Conservation (phyloP, 2,113 vertebrate species). For the Macaca mulatta region DNA sequence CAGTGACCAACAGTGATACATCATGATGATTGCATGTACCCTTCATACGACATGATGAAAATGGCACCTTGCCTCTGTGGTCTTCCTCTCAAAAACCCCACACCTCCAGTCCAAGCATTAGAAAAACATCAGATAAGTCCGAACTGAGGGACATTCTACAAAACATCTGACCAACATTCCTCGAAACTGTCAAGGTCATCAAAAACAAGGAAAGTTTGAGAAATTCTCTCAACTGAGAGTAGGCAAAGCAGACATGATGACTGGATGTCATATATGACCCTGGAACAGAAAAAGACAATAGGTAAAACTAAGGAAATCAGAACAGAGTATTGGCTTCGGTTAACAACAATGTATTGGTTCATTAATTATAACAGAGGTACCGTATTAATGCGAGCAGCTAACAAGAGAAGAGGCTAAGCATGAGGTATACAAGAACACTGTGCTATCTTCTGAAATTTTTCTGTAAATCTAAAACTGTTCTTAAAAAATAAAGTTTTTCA, state of each 20-base stretch:
- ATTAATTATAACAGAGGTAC: not conserved
- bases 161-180: not conserved
- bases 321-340: not conserved
- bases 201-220: not conserved
- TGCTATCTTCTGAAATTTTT: not conserved
- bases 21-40: rapidly evolving
- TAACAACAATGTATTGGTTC: not conserved
- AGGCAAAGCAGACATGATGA: not conserved
- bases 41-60: not conserved
- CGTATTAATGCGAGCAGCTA: not conserved
- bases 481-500: not conserved
- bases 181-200: not conserved
- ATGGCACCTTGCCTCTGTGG: not conserved
- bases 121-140: not conserved
- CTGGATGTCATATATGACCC: not conserved
- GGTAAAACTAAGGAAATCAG: not conserved
- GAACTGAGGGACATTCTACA: not conserved
- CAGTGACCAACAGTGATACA: not conserved
- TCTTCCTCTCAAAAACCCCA: not conserved
- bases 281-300: not conserved
- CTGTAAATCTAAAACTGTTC: not conserved
- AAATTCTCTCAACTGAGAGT: not conserved
- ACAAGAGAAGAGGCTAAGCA: not conserved
- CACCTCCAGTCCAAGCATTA: not conserved
- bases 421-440: not conserved